phyloP scores from a whole-genome alignment of 1,140 invertebrate species.

The Copidosoma floridanum region DNA sequence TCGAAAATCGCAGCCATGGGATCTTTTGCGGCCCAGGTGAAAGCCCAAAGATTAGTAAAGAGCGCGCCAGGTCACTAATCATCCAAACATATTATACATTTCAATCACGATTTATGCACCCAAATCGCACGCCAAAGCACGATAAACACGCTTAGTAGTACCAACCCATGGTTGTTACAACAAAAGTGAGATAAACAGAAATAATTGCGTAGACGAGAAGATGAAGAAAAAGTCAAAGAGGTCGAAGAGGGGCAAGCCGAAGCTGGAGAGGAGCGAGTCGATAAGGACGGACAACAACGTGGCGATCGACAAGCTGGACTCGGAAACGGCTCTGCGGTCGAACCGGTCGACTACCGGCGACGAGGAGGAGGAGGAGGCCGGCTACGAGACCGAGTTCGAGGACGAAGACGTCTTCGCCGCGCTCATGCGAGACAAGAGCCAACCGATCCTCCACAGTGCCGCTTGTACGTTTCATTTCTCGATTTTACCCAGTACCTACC shows the following conservation, averaged over 20 bases:
- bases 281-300: slow-evolving; percentile 28
- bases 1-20: slow-evolving; percentile 41
- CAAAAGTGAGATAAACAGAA: no score
- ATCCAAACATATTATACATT: no score
- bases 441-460: not conserved
- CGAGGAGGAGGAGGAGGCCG: slow-evolving; percentile 36
- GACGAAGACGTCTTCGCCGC: not conserved
- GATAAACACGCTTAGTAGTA: no score
- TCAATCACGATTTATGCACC: no score
- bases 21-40: slow-evolving; percentile 40
- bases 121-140: no score
- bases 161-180: no score
- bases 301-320: slow-evolving; percentile 32
- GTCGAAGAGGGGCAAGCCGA: slow-evolving; percentile 33
- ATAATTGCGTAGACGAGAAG: no score
- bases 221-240: slow-evolving; percentile 51
- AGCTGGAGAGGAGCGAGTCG: slow-evolving; percentile 35
- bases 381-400: slow-evolving; percentile 10
- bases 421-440: not conserved
- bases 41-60: slow-evolving; percentile 43
- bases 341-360: slow-evolving; percentile 36
- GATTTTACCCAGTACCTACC: no score
- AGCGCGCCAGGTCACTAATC: slow-evolving; percentile 31
- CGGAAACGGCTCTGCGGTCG: slow-evolving; percentile 34
- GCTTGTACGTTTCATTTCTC: not conserved